These are phyloP conservation scores for Euschistus heros DNA, from an alignment of 1,140 invertebrate species.

Conservation along the genomic window DNA sequence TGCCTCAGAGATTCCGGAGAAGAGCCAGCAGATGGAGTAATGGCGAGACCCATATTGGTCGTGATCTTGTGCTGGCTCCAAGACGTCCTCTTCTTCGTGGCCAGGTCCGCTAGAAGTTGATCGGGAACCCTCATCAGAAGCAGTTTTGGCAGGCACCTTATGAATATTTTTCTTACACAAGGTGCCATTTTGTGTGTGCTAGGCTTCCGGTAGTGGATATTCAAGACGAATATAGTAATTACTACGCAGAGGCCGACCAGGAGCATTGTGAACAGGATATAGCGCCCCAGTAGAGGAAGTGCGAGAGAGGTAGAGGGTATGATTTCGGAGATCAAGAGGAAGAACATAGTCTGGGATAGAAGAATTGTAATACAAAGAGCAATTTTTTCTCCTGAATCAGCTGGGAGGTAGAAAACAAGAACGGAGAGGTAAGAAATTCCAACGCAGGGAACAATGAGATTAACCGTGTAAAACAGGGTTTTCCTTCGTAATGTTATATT, in stretches of 20 bases:
- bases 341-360: conserved; percentile 98
- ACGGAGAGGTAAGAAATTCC: conserved; percentile 86
- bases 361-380: conserved; percentile 97
- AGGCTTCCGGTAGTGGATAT: conserved; percentile 98
- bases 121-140: conserved; percentile 77
- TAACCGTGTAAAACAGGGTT: conserved; percentile 93
- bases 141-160: conserved; percentile 68
- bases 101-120: conserved; percentile 63
- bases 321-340: conserved; percentile 93
- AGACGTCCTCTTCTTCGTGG: conserved; percentile 60
- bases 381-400: conserved; percentile 97
- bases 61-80: conserved; percentile 53
- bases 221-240: conserved; percentile 93
- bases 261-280: conserved; percentile 97
- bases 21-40: conserved; percentile 46
- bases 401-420: conserved; percentile 94
- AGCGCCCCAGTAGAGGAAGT: conserved; percentile 92
- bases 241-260: conserved; percentile 92
- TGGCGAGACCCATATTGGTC: conserved; percentile 45
- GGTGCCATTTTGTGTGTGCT: conserved; percentile 94
- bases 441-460: conserved; percentile 87
- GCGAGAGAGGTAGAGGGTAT: conserved; percentile 97
- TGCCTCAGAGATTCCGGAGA: conserved; percentile 59
- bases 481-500: conserved; percentile 92
- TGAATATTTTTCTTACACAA: conserved; percentile 82